Percentiles rank a stretch among this genome's conserved stretches.
Evolutionary conservation across 2,888 invertebrate species (phyloP).

Genomic region (Cryptophagus acutangulus): DNA sequence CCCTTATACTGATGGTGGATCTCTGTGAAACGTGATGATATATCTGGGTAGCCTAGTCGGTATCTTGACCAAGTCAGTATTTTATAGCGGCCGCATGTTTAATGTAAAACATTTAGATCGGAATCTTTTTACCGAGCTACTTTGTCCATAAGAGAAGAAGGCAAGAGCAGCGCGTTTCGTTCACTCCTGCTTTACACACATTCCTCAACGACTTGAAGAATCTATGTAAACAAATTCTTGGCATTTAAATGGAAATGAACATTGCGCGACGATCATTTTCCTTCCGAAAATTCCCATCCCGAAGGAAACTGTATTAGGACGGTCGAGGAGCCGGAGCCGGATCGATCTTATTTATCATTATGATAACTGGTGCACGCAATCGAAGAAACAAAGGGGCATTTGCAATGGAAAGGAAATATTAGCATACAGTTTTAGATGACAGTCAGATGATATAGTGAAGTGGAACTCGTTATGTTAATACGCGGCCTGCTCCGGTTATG

Average conservation of each 20-base stretch:
- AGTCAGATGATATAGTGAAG: slow-evolving; percentile 48
- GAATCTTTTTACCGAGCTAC: slow-evolving; percentile 47
- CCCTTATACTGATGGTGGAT: slow-evolving; percentile 27
- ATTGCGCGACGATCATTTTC: too few relatives aligned
- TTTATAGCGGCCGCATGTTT: slow-evolving; percentile 45
- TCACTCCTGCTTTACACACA: slow-evolving; percentile 19
- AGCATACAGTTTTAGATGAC: slow-evolving; percentile 49
- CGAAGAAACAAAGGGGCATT: slow-evolving; percentile 46
- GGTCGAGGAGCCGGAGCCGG: too few relatives aligned
- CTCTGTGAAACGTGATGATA: slow-evolving; percentile 35
- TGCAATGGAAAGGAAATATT: slow-evolving; percentile 46
- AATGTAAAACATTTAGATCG: slow-evolving; percentile 49
- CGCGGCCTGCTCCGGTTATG: slow-evolving; percentile 34
- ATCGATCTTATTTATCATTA: too few relatives aligned
- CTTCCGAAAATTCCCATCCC: too few relatives aligned
- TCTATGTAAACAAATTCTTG: slow-evolving; percentile 30
- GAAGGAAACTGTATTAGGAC: too few relatives aligned
- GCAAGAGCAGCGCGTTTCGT: slow-evolving; percentile 9
- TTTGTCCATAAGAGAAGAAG: slow-evolving; percentile 28
- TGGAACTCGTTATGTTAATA: slow-evolving; percentile 50
- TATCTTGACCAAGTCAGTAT: slow-evolving; percentile 36
- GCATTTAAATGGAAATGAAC: slow-evolving; percentile 13
- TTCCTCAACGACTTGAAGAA: slow-evolving; percentile 24
- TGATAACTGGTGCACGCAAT: slow-evolving; percentile 33
- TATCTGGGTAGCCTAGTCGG: slow-evolving; percentile 32